Conservation (phyloP, 2,113 vertebrate genomes). For the Piliocolobus tephrosceles region DNA sequence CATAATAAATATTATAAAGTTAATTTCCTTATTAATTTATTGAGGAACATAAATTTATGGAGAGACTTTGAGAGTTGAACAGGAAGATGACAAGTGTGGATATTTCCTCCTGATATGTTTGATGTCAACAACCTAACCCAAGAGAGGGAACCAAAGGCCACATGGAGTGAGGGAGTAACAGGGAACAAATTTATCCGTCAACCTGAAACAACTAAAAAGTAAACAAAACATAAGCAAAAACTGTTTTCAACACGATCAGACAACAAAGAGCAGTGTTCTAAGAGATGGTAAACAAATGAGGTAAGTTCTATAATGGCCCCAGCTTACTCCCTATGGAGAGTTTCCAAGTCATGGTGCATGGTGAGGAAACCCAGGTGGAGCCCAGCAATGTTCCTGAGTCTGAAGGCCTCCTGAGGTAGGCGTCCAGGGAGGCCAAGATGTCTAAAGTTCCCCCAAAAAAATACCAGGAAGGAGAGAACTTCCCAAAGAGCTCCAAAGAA, state of each 20-base stretch:
- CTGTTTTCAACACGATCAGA: background rate
- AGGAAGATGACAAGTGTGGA: background rate
- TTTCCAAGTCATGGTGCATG: background rate
- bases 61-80: background rate
- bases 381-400: background rate
- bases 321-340: background rate
- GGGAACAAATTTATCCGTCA: background rate
- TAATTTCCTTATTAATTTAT: background rate
- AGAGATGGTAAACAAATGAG: background rate
- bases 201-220: background rate
- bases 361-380: background rate
- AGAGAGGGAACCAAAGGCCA: background rate
- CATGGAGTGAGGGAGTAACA: background rate
- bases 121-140: background rate
- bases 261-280: background rate
- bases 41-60: background rate
- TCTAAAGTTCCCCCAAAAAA: background rate
- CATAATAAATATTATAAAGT: background rate
- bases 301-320: background rate
- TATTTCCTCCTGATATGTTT: background rate
- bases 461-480: background rate
- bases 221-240: background rate
- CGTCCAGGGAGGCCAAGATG: background rate
- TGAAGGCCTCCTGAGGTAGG: background rate
- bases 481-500: background rate